phyloP scores from a whole-genome alignment of 1,140 invertebrate genomes.

The Paracyclopina nana region DNA sequence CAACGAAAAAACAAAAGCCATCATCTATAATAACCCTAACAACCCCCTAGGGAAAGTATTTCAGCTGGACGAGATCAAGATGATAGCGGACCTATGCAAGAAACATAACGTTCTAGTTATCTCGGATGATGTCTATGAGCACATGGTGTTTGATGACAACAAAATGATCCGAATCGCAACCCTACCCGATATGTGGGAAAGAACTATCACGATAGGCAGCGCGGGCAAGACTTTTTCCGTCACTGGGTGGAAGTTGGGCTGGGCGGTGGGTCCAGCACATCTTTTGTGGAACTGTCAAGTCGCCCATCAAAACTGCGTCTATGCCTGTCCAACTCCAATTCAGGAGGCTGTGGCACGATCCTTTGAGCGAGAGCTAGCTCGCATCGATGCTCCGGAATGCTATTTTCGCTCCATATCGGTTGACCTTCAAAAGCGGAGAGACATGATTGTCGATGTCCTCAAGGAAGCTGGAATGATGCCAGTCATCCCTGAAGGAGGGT shows the following conservation, averaged over 20 bases:
- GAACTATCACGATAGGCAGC: slow-evolving; percentile 89
- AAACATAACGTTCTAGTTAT: slow-evolving; percentile 80
- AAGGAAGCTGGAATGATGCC: slow-evolving; percentile 64
- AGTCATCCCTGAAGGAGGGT: slow-evolving; percentile 83
- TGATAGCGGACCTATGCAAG: slow-evolving; percentile 67
- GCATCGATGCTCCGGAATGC: slow-evolving; percentile 49
- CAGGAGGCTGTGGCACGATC: slow-evolving; percentile 75
- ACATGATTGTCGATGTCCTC: slow-evolving; percentile 57
- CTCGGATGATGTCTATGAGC: slow-evolving; percentile 96
- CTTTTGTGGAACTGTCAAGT: slow-evolving; percentile 59
- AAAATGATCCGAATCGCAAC: slow-evolving; percentile 82
- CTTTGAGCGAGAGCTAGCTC: slow-evolving; percentile 62
- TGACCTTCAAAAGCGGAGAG: slow-evolving; percentile 61
- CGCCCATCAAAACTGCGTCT: slow-evolving; percentile 84
- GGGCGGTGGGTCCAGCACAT: slow-evolving; percentile 69
- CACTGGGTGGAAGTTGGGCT: slow-evolving; percentile 94
- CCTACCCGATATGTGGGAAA: slow-evolving; percentile 88
- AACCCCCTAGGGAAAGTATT: slow-evolving; percentile 51
- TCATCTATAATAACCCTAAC: slow-evolving; percentile 89
- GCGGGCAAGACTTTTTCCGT: slow-evolving; percentile 95
- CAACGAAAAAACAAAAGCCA: slow-evolving; percentile 72
- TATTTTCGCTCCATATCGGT: slow-evolving; percentile 58
- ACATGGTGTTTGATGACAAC: slow-evolving; percentile 68
- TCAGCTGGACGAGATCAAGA: slow-evolving; percentile 33
- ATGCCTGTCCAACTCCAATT: slow-evolving; percentile 64